A percentile compares a stretch with the other conserved stretches of the same genome.
phyloP scores from a whole-genome alignment of 2,888 invertebrate species.

The Drosophila colorata region DNA sequence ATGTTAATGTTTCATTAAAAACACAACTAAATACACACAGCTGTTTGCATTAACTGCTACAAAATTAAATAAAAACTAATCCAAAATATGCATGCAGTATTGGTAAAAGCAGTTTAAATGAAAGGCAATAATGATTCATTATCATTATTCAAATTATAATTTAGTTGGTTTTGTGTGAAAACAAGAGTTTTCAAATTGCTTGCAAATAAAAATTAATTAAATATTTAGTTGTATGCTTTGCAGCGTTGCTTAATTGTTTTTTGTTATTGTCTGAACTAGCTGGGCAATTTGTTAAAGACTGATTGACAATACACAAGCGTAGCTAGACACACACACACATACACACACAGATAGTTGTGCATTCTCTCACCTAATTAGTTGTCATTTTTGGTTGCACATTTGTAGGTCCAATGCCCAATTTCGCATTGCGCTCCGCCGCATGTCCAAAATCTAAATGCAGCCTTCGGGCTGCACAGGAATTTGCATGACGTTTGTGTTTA shows the following conservation, averaged over 20 bases:
- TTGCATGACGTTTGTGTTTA: conserved; percentile 45
- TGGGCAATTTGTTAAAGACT: conserved; percentile 4
- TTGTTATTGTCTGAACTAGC: neutral
- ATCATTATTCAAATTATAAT: neutral
- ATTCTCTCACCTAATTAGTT: conserved; percentile 51
- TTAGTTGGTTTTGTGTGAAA: neutral
- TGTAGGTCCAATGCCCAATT: conserved; percentile 30
- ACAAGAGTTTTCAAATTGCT: conserved; percentile 1
- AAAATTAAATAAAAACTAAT: neutral
- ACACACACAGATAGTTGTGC: neutral
- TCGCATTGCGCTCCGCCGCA: neutral
- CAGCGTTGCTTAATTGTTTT: neutral
- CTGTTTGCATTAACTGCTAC: no score
- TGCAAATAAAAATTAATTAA: conserved; percentile 1
- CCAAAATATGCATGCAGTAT: neutral
- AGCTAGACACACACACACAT: neutral
- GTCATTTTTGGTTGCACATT: conserved; percentile 33
- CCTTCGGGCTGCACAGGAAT: conserved; percentile 21
- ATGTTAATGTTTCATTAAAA: no score
- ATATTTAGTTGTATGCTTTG: neutral
- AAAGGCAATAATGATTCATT: neutral
- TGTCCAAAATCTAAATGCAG: conserved; percentile 10
- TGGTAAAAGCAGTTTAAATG: neutral
- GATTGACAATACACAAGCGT: conserved; percentile 8
- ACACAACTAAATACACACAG: no score